Evolutionary conservation across 2,888 invertebrate genomes (phyloP), one percentile per base, ranked within the genome.

Genomic region (Polietes domitor): DNA sequence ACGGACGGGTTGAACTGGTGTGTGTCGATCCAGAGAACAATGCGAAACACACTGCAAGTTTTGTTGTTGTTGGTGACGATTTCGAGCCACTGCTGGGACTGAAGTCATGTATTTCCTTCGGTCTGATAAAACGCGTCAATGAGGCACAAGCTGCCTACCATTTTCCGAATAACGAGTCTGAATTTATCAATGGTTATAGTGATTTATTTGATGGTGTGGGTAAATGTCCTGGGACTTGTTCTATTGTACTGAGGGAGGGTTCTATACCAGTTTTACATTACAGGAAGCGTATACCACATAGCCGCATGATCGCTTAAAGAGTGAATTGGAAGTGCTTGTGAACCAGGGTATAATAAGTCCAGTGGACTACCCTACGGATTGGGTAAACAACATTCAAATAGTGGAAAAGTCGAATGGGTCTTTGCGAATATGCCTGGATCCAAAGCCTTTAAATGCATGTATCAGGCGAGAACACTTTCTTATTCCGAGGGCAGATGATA

Each of bases 401-500:
- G 86, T 87, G 1, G 87, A 87, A 68, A 87, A 87, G 32, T 63
- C 86, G 24, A 86, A 86, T 43, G 86, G 85, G 24, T 70, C 82
- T 17, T 47, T 86, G 10, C 79, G 86, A 9, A 71, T 86, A 26
- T 88, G 87, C 68, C 70, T 88, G 32, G 87, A 88, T 83, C 86
- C 86, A 68, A 87, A 85, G 19, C 86, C 87, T 21, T 83, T 89
- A 4, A 89, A 89, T 80, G 68, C 68, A 9, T 85, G 85, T 19
- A 88, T 89, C 65, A 83, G 87, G 63, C 65, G 88, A 0, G 86
- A 87, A 74, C 85, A 89, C 75, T 89, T 86, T 75, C 55, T 85
- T 24, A 88, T 89, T 83, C 87, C 88, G 32, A 86, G 88, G 19
- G 71, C 87, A 6, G 87, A 88, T 9, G 87, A 88, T 75, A 80